A percentile compares a stretch with the other conserved stretches of the same genome.
These are phyloP conservation scores for Pogonognathellus flavescens DNA, from an alignment of 1,140 invertebrate genomes.

Conservation along the genomic window DNA sequence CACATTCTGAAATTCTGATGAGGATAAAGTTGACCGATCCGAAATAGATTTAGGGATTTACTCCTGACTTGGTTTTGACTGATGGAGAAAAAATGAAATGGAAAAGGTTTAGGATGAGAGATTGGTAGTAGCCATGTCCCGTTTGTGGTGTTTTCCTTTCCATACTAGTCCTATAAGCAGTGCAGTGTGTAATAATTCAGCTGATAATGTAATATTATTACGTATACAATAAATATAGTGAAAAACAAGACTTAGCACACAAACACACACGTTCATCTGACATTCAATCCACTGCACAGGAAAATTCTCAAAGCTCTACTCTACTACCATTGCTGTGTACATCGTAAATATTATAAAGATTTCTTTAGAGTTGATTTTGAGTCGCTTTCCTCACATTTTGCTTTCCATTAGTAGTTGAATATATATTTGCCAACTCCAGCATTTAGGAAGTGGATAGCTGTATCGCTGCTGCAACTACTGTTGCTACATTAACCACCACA, in stretches of 20 bases:
- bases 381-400: background rate
- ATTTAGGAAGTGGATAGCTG: too few relatives aligned
- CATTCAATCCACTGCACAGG: background rate
- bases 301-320: background rate
- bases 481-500: background rate
- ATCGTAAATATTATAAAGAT: too few relatives aligned
- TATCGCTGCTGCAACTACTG: too few relatives aligned
- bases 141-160: background rate
- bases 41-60: constrained; percentile 59
- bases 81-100: constrained; percentile 45
- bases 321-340: too few relatives aligned
- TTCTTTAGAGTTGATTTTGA: constrained; percentile 1
- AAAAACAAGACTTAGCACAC: background rate
- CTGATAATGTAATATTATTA: constrained; percentile 37
- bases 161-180: background rate
- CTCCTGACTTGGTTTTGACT: constrained; percentile 49
- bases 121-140: background rate
- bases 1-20: constrained; percentile 17
- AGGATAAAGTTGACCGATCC: constrained; percentile 60
- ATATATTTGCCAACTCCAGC: background rate
- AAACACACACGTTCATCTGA: background rate
- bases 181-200: constrained; percentile 15
- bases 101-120: background rate
- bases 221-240: constrained; percentile 23
- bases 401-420: background rate